Percentiles rank a stretch among this genome's conserved stretches.
Evolutionary conservation across 2,113 vertebrate genomes (phyloP).

Genomic region (Proterorhinus semilunaris): DNA sequence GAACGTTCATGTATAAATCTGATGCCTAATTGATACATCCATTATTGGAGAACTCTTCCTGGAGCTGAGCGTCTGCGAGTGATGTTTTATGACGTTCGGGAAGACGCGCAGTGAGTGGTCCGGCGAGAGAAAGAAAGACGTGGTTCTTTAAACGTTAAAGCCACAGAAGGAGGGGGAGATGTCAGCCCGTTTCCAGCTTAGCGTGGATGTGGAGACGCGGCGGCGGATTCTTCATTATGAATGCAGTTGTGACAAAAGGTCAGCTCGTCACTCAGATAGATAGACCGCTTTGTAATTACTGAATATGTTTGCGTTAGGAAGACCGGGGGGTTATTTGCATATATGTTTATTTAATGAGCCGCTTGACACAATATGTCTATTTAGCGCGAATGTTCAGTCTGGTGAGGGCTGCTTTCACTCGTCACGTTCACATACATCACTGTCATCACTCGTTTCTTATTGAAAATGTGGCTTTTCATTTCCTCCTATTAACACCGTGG

Average conservation of each 20-base stretch:
- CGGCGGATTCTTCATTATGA: not conserved
- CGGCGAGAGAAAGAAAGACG: not conserved
- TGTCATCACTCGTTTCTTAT: too few species aligned
- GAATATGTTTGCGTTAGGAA: too few species aligned
- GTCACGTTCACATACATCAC: too few species aligned
- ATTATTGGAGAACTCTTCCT: not conserved
- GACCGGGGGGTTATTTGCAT: too few species aligned
- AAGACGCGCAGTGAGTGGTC: not conserved
- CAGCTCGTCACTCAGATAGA: not conserved
- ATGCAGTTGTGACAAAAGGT: not conserved
- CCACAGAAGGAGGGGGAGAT: not conserved
- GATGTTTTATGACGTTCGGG: not conserved
- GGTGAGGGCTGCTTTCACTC: too few species aligned
- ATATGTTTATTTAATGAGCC: too few species aligned
- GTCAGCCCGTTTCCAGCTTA: too few species aligned
- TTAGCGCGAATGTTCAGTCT: too few species aligned
- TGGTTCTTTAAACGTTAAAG: not conserved
- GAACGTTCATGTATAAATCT: not conserved
- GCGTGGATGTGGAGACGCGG: not conserved
- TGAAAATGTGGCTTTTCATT: not conserved
- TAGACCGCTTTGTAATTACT: not conserved
- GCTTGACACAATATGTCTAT: too few species aligned
- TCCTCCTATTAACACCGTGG: slow-evolving; percentile 24
- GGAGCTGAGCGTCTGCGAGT: not conserved
- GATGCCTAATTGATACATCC: not conserved